Evolutionary conservation across 2,113 vertebrate genomes (phyloP).

Genomic region (Sialia sialis): DNA sequence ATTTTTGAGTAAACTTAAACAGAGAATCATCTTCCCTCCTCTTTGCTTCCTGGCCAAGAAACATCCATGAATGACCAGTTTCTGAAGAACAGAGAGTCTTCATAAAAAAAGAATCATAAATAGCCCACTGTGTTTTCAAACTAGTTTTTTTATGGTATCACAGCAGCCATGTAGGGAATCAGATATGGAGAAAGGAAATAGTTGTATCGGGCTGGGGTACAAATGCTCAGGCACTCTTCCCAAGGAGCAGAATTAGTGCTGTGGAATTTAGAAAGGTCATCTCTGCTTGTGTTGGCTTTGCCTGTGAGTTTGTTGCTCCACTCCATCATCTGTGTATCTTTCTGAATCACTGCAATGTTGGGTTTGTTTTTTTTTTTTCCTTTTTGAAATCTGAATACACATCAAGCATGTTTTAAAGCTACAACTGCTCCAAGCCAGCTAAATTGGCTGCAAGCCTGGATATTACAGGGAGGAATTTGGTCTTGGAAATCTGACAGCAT

Average conservation of each 20-base stretch:
- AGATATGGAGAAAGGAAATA: background rate
- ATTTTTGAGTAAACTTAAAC: background rate
- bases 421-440: background rate
- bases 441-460: conserved; percentile 41
- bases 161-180: background rate
- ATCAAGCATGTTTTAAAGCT: background rate
- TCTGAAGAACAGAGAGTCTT: background rate
- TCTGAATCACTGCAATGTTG: background rate
- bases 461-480: conserved; percentile 38
- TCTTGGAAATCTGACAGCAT: conserved; percentile 28
- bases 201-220: background rate
- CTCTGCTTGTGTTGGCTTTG: background rate
- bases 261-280: background rate
- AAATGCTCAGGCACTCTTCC: background rate
- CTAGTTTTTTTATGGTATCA: background rate
- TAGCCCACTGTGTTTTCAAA: background rate
- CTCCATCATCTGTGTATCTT: background rate
- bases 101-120: background rate
- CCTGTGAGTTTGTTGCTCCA: background rate
- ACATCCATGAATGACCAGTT: background rate
- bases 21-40: background rate
- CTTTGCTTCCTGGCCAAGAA: background rate
- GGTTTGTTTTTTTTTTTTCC: background rate
- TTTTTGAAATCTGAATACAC: conserved; percentile 7
- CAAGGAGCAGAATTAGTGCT: background rate